Evolutionary conservation across 2,113 vertebrate species (phyloP).

Genomic region (Cisticola juncidis): DNA sequence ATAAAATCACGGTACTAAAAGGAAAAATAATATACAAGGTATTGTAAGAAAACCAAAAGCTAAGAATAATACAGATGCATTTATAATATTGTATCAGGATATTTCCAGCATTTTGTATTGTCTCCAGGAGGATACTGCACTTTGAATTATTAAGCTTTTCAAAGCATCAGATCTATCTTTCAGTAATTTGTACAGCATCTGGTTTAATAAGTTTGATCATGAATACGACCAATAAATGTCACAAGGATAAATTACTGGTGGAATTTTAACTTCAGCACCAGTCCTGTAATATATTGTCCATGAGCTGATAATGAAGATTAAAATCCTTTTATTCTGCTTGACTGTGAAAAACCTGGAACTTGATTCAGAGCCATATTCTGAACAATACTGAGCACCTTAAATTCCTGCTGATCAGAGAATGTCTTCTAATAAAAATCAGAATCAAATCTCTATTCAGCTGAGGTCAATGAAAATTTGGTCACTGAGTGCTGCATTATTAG

Average conservation of each 20-base stretch:
- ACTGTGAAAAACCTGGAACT: not conserved
- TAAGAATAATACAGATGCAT: not conserved
- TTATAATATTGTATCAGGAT: not conserved
- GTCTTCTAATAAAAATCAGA: conserved; percentile 3
- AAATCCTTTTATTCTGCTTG: conserved; percentile 2
- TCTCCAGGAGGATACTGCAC: not conserved
- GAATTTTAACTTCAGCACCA: not conserved
- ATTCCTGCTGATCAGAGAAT: not conserved
- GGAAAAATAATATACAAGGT: not conserved
- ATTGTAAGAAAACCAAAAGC: not conserved
- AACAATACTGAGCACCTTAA: not conserved
- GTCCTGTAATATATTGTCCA: not conserved
- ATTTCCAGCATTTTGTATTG: not conserved
- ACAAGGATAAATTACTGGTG: not conserved
- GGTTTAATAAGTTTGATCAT: not conserved
- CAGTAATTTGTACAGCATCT: conserved; percentile 7
- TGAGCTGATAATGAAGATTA: conserved; percentile 44
- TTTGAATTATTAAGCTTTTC: conserved; percentile 2
- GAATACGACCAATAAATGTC: not conserved
- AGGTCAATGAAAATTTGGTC: conserved; percentile 21
- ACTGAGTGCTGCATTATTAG: not conserved
- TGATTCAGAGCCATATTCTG: not conserved
- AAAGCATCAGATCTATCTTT: not conserved
- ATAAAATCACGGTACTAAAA: not conserved
- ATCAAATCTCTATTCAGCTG: not conserved